A percentile compares a stretch with the other conserved stretches of the same genome.
phyloP scores from a whole-genome alignment of 2,888 invertebrate genomes.

The Euplagia quadripunctaria region DNA sequence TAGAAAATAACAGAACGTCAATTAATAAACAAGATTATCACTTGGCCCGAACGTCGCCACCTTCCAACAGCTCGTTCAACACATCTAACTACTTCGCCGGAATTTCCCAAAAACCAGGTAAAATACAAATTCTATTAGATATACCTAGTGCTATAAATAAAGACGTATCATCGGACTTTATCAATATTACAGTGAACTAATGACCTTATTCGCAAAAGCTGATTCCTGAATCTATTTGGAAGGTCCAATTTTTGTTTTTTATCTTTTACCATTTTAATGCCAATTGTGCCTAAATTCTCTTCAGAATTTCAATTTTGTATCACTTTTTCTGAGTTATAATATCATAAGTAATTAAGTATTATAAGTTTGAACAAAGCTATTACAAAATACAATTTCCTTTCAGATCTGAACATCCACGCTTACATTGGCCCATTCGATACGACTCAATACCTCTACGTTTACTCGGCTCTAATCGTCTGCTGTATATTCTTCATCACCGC shows the following conservation, averaged over 20 bases:
- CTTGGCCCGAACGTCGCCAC: constrained; percentile 58
- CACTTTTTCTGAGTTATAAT: no score
- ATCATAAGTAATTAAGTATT: background rate
- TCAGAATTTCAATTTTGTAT: no score
- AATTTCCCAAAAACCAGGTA: constrained; percentile 69
- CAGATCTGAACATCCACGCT: constrained; percentile 79
- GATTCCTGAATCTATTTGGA: no score
- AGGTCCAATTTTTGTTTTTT: no score
- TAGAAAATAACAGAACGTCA: constrained; percentile 70
- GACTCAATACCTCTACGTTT: constrained; percentile 79
- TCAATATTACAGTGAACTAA: no score
- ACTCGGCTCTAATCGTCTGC: constrained; percentile 77
- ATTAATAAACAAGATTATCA: constrained; percentile 60
- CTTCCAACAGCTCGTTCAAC: constrained; percentile 70
- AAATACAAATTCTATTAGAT: background rate
- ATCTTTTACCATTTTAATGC: no score
- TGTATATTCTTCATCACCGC: constrained; percentile 87
- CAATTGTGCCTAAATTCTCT: no score
- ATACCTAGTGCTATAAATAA: no score
- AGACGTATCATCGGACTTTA: no score
- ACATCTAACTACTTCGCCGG: constrained; percentile 77
- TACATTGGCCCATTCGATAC: constrained; percentile 81
- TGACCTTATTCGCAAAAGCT: no score
- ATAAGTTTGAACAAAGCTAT: background rate
- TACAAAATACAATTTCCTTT: constrained; percentile 17